These are phyloP conservation scores for Pteruthius melanotis DNA, from an alignment of 2,113 vertebrate genomes.

Conservation along the genomic window DNA sequence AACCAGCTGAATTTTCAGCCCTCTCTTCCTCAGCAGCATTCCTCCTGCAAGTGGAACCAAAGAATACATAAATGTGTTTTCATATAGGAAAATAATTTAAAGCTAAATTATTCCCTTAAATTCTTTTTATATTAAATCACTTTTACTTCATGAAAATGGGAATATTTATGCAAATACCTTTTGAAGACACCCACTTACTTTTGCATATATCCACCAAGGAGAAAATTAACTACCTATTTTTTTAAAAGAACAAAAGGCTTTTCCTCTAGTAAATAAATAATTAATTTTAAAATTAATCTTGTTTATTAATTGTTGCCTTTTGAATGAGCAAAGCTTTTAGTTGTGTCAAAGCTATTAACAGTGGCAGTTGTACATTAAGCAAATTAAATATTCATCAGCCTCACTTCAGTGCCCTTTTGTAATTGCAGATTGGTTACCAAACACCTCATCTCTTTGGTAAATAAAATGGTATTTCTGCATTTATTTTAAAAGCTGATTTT, in stretches of 20 bases:
- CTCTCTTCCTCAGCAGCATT: not conserved
- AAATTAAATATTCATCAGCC: slow-evolving; percentile 40
- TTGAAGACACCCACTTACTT: not conserved
- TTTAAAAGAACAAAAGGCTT: not conserved
- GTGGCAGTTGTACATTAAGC: not conserved
- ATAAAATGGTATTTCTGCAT: not conserved
- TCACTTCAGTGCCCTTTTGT: not conserved
- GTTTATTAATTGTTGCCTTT: slow-evolving; percentile 46
- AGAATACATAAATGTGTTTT: not conserved
- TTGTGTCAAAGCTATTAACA: slow-evolving; percentile 30
- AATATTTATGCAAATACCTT: not conserved
- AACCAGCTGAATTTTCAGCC: not conserved
- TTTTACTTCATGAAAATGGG: not conserved
- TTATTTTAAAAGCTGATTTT: not conserved
- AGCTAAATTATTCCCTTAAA: not conserved
- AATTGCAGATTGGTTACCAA: not conserved
- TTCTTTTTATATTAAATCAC: not conserved
- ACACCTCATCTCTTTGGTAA: not conserved
- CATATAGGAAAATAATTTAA: not conserved
- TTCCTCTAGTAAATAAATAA: not conserved
- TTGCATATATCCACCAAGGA: not conserved
- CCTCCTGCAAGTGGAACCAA: not conserved
- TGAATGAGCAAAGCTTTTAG: slow-evolving; percentile 50
- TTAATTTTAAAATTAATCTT: slow-evolving; percentile 9
- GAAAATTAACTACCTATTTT: not conserved